Conservation (phyloP, 2,797 vertebrate genomes). For the Gallinago solitaria region DNA sequence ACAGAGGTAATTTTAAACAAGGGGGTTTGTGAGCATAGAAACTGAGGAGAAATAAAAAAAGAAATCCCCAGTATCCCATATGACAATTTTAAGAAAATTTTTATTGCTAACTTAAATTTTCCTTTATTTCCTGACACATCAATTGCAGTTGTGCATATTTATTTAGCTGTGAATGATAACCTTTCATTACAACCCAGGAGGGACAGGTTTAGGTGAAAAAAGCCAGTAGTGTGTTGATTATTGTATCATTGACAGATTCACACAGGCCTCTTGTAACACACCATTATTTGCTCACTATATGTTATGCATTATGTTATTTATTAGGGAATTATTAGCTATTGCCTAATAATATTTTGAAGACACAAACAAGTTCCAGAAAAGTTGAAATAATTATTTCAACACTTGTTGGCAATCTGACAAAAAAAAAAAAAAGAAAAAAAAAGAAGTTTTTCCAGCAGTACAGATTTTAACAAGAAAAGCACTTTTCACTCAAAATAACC, state of each 20-base stretch:
- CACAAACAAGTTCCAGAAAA: not conserved
- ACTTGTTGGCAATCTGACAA: not conserved
- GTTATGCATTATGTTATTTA: not conserved
- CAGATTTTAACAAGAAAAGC: not conserved
- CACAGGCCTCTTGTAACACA: not conserved
- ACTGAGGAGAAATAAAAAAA: not conserved
- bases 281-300: not conserved
- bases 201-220: not conserved
- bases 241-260: not conserved
- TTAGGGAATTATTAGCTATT: not conserved
- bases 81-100: not conserved
- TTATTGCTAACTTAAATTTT: not conserved
- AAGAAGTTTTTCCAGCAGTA: not conserved
- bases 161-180: not conserved
- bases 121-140: not conserved
- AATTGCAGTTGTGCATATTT: not conserved
- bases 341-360: not conserved
- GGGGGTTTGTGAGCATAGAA: not conserved
- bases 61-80: not conserved
- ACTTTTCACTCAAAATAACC: not conserved
- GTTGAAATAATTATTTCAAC: not conserved
- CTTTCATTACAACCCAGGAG: not conserved
- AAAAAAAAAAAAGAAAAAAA: not conserved
- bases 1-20: not conserved
- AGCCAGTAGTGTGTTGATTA: not conserved